Evolutionary conservation across 1,140 invertebrate species (phyloP).

Genomic region (Ostrea edulis): DNA sequence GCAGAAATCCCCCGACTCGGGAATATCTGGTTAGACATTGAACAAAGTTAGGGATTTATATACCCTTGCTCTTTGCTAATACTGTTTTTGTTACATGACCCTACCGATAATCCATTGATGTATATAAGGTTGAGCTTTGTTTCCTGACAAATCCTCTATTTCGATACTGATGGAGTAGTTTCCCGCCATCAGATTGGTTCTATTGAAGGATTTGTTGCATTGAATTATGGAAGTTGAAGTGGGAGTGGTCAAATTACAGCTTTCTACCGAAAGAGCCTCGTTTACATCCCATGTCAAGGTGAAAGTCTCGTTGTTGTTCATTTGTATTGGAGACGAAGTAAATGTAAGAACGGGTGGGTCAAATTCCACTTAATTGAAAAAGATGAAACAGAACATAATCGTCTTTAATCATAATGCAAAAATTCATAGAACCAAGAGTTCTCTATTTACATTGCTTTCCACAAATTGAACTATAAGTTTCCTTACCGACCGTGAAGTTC

Average conservation of each 20-base stretch:
- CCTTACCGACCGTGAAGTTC: conserved; percentile 5
- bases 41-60: too few species aligned
- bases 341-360: not conserved
- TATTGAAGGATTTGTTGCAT: not conserved
- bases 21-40: too few species aligned
- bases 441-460: not conserved
- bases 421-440: not conserved
- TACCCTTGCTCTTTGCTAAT: too few species aligned
- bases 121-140: not conserved
- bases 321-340: not conserved
- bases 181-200: not conserved
- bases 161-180: conserved; percentile 11
- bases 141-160: conserved; percentile 10
- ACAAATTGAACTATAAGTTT: not conserved
- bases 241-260: not conserved
- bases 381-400: not conserved
- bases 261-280: not conserved
- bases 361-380: not conserved
- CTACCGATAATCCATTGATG: not conserved
- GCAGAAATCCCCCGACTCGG: too few species aligned
- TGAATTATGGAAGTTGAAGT: not conserved
- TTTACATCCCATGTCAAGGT: not conserved
- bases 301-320: not conserved
- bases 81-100: not conserved
- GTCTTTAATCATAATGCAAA: not conserved